Conservation (phyloP, 2,888 invertebrate genomes). For the Eupeodes luniger region DNA sequence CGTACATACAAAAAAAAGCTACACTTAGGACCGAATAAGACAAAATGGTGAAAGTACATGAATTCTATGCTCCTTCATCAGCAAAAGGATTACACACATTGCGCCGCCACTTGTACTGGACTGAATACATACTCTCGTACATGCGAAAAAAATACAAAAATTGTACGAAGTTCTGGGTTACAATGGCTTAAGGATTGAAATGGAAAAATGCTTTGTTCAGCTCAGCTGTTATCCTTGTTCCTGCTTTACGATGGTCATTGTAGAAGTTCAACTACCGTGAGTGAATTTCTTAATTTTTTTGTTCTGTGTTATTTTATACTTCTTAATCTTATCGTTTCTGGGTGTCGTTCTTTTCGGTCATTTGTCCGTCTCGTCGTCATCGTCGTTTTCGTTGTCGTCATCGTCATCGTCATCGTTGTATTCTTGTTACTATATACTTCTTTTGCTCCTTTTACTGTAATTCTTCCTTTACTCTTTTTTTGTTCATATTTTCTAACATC, state of each 20-base stretch:
- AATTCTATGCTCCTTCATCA: conserved; percentile 9
- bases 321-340: conserved; percentile 64
- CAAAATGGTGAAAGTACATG: conserved; percentile 27
- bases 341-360: background rate
- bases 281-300: conserved; percentile 41
- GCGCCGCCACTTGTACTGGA: background rate
- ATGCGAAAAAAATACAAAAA: conserved; percentile 8
- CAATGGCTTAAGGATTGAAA: conserved; percentile 71
- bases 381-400: background rate
- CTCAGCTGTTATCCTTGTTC: conserved; percentile 73
- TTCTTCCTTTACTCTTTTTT: background rate
- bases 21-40: conserved; percentile 15
- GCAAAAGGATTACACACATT: conserved; percentile 62
- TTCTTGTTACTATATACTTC: background rate
- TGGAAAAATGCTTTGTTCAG: conserved; percentile 73
- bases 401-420: background rate
- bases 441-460: conserved; percentile 6
- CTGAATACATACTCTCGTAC: background rate
- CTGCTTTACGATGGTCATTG: conserved; percentile 69
- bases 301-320: conserved; percentile 12
- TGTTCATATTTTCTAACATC: conserved; percentile 1
- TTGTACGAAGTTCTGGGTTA: conserved; percentile 58
- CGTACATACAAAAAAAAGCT: background rate
- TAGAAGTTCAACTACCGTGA: conserved; percentile 68
- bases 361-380: background rate